Conservation (phyloP, 2,888 invertebrate genomes). For the Tuberolachnus salignus region DNA sequence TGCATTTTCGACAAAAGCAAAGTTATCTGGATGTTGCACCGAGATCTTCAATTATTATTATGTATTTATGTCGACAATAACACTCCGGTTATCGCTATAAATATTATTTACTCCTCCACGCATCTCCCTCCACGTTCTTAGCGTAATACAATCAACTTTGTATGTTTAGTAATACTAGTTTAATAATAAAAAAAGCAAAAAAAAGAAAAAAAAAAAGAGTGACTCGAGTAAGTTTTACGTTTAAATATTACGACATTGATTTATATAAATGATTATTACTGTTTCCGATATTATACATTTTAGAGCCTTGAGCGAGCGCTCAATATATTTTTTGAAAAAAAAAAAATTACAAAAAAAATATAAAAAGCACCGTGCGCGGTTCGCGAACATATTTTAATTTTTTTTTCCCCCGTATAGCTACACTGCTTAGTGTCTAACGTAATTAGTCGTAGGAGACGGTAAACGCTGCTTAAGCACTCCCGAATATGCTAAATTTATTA, state of each 20-base stretch:
- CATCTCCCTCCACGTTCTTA: conserved; percentile 23
- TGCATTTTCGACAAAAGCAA: no score
- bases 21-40: no score
- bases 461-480: conserved; percentile 38
- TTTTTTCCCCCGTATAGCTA: background rate
- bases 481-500: conserved; percentile 38
- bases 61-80: conserved; percentile 49
- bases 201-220: no score
- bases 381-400: background rate
- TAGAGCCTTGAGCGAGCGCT: conserved; percentile 36
- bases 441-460: conserved; percentile 8
- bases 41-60: background rate
- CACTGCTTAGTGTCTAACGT: background rate
- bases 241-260: conserved; percentile 12
- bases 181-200: background rate
- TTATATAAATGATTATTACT: conserved; percentile 13
- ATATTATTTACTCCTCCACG: background rate
- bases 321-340: conserved; percentile 36
- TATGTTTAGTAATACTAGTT: conserved; percentile 45
- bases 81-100: conserved; percentile 22
- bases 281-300: conserved; percentile 2
- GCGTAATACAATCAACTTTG: conserved; percentile 56
- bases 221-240: conserved; percentile 10
- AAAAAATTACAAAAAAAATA: background rate
- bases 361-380: background rate